These are phyloP conservation scores for Craniophora ligustri DNA, from an alignment of 2,888 invertebrate genomes.

Conservation along the genomic window DNA sequence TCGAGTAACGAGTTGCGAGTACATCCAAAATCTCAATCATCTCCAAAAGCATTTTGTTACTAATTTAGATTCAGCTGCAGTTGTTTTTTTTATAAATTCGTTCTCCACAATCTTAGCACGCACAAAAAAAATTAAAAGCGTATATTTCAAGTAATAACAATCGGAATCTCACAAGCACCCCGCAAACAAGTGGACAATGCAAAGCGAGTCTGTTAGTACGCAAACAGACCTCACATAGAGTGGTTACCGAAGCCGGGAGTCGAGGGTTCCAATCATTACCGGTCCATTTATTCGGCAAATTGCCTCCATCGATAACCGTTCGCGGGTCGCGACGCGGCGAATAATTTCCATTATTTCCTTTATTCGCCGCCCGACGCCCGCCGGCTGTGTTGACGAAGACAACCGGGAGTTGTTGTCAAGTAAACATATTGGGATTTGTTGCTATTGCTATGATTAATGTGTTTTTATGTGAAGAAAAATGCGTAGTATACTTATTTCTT, in stretches of 20 bases:
- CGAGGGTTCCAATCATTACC: slow-evolving; percentile 58
- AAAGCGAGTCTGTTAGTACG: slow-evolving; percentile 32
- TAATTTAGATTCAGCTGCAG: too few species aligned
- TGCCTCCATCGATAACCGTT: slow-evolving; percentile 77
- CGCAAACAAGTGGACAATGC: slow-evolving; percentile 24
- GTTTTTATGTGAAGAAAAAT: slow-evolving; percentile 23
- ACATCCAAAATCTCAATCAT: too few species aligned
- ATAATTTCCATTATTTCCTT: slow-evolving; percentile 78
- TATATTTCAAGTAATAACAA: slow-evolving; percentile 7
- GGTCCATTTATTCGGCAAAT: slow-evolving; percentile 77
- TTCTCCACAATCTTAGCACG: background rate
- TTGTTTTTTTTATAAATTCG: too few species aligned
- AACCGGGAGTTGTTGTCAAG: slow-evolving; percentile 59
- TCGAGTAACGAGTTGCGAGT: too few species aligned
- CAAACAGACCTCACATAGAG: slow-evolving; percentile 57
- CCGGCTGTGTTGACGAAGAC: slow-evolving; percentile 67
- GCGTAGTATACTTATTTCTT: background rate
- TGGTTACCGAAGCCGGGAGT: slow-evolving; percentile 51
- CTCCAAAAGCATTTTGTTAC: too few species aligned
- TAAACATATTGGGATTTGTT: slow-evolving; percentile 50
- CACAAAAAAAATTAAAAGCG: background rate
- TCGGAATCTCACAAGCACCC: background rate
- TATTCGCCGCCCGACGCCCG: slow-evolving; percentile 63
- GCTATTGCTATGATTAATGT: slow-evolving; percentile 48
- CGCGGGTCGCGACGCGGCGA: slow-evolving; percentile 69